A percentile compares a stretch with the other conserved stretches of the same genome.
Conservation (phyloP, 2,113 vertebrate species). For the Numenius arquata region DNA sequence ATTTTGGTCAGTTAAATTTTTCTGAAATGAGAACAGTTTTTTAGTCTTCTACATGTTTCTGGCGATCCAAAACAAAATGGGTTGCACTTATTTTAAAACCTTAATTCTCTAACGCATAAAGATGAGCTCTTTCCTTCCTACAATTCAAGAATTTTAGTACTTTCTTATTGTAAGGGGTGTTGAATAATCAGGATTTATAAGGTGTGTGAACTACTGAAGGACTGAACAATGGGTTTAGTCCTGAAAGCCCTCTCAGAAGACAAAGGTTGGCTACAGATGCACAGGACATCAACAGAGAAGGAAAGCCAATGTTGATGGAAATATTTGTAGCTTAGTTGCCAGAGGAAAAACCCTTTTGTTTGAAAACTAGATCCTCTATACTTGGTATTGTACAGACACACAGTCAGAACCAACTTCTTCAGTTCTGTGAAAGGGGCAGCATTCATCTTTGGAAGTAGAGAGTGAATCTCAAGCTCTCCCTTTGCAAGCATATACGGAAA, state of each 20-base stretch:
- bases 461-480: background rate
- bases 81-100: background rate
- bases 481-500: background rate
- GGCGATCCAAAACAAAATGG: background rate
- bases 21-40: background rate
- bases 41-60: background rate
- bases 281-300: background rate
- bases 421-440: background rate
- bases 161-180: background rate
- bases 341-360: background rate
- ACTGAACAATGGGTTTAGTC: background rate
- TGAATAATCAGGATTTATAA: background rate
- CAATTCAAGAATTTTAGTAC: background rate
- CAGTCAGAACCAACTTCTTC: background rate
- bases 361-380: background rate
- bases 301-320: background rate
- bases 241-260: background rate
- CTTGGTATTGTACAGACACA: rapidly evolving
- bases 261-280: background rate
- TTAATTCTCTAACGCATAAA: background rate
- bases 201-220: background rate
- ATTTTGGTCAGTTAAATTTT: background rate
- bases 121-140: background rate
- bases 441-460: background rate
- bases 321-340: background rate